A percentile compares a stretch with the other conserved stretches of the same genome.
Evolutionary conservation across 2,888 invertebrate species (phyloP).

Genomic region (Argynnis bischoffii): DNA sequence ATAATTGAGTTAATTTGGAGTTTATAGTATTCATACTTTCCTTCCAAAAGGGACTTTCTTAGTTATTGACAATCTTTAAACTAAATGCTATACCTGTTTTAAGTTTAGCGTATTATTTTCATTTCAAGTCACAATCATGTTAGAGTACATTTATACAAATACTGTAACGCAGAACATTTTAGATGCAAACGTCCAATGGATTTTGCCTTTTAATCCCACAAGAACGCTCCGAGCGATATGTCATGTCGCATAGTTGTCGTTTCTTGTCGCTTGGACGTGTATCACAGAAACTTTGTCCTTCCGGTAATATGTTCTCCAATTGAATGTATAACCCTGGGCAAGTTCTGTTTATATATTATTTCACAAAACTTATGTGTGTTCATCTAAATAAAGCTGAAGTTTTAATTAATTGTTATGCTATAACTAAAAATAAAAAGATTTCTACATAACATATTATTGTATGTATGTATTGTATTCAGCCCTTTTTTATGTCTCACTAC

Average conservation of each 20-base stretch:
- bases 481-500: no score
- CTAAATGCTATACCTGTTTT: no score
- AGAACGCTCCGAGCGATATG: conserved; percentile 25
- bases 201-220: conserved; percentile 25
- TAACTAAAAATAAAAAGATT: no score
- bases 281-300: conserved; percentile 19
- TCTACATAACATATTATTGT: no score
- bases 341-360: not conserved
- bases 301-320: not conserved
- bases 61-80: no score
- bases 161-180: conserved; percentile 2
- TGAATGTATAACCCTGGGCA: not conserved
- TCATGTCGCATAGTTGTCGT: conserved; percentile 29
- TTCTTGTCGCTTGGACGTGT: conserved; percentile 21
- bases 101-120: not conserved
- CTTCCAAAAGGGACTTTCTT: no score
- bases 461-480: no score
- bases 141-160: not conserved
- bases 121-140: not conserved
- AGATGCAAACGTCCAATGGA: conserved; percentile 20
- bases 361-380: not conserved
- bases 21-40: no score
- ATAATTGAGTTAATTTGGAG: no score
- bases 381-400: conserved; percentile 8
- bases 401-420: not conserved